A percentile compares a stretch with the other conserved stretches of the same genome.
Evolutionary conservation across 1,140 invertebrate species (phyloP).

Genomic region (Ostrea denselamellosa): DNA sequence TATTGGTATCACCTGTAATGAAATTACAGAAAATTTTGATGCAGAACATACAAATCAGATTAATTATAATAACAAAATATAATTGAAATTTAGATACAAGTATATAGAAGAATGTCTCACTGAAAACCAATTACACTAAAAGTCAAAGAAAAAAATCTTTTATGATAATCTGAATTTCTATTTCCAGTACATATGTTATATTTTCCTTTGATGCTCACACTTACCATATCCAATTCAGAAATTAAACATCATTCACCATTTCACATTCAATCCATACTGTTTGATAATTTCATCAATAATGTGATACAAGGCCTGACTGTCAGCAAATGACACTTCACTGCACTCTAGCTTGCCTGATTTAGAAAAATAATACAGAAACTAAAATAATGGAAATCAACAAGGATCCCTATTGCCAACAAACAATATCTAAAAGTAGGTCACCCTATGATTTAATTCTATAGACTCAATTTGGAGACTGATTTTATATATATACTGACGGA

Average conservation of each 20-base stretch:
- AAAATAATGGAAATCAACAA: no score
- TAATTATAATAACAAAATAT: no score
- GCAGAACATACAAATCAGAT: no score
- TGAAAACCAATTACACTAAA: neutral
- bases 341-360: slow-evolving; percentile 58
- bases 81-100: no score
- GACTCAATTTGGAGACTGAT: no score
- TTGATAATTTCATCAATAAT: slow-evolving; percentile 57
- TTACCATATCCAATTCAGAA: neutral
- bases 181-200: neutral
- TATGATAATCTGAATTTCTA: no score
- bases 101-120: no score
- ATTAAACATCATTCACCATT: neutral
- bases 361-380: neutral
- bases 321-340: slow-evolving; percentile 52
- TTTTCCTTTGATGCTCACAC: neutral
- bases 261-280: slow-evolving; percentile 50
- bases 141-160: no score
- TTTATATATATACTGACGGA: no score
- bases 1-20: neutral
- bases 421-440: no score
- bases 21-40: neutral
- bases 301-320: slow-evolving; percentile 51
- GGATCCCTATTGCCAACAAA: no score
- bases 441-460: no score